phyloP scores from a whole-genome alignment of 2,113 vertebrate species.

The Myodes glareolus region DNA sequence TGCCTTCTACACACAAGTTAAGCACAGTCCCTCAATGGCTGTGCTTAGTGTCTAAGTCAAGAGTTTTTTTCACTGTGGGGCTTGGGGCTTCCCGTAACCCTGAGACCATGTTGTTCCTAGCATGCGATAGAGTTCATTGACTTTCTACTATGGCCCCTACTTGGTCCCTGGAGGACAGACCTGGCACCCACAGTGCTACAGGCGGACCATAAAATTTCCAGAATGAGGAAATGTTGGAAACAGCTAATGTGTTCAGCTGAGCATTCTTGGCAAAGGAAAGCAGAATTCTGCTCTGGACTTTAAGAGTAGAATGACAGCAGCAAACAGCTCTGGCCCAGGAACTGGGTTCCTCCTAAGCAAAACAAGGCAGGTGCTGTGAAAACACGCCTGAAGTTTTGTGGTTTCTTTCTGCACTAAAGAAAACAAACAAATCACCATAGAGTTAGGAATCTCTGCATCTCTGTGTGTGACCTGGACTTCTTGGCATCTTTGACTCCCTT shows the following conservation, averaged over 20 bases:
- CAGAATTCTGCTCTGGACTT: neutral
- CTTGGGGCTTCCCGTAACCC: neutral
- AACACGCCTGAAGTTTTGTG: neutral
- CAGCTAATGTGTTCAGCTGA: slow-evolving; percentile 3
- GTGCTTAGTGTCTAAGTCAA: neutral
- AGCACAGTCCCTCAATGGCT: neutral
- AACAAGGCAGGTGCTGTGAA: neutral
- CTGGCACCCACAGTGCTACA: slow-evolving; percentile 3
- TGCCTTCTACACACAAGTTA: neutral
- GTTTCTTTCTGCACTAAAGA: neutral
- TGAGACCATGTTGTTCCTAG: slow-evolving; percentile 37
- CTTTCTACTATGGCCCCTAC: neutral
- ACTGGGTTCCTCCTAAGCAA: neutral
- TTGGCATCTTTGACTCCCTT: slow-evolving; percentile 49
- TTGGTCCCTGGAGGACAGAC: slow-evolving; percentile 21
- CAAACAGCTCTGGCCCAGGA: slow-evolving; percentile 1
- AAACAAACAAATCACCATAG: neutral
- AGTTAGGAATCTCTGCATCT: neutral
- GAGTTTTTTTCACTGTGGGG: neutral
- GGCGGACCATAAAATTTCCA: slow-evolving; percentile 18
- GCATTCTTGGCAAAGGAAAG: neutral
- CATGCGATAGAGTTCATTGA: slow-evolving; percentile 23
- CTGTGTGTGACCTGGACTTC: slow-evolving; percentile 6
- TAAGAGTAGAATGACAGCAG: neutral
- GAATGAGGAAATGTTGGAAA: slow-evolving; percentile 42